Evolutionary conservation across 2,797 vertebrate species (phyloP), one percentile per base, ranked within the genome.

Genomic region (Esox masquinongy): DNA sequence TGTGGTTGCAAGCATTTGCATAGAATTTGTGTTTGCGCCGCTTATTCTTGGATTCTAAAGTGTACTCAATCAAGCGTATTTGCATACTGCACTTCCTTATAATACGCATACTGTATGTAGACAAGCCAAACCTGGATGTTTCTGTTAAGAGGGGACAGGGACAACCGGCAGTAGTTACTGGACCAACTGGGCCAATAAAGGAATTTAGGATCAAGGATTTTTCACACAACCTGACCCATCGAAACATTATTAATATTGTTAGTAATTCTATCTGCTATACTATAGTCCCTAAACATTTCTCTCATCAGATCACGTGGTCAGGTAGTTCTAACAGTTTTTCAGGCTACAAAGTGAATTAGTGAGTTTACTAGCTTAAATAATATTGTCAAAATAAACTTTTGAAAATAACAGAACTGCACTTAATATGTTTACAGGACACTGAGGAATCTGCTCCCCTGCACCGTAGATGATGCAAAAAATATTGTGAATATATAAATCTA

Each of bases 21-120:
- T 67, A 34, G 5, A 24, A 51, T 66, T 74, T 74, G 24, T 66
- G 36, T 74, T 64, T 64, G 49, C 59, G 9, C 9, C 43, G 9
- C 43, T 64, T 53, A 14, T 68, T 51, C n/a, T 24, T 29, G 69
- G 47, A 71, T 71, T 19, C 11, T 61, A 5, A 73, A 53, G 59
- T 61, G 51, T 34, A 36, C 22, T 19, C 36, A 22, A 59, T 59
- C 70, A 22, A 51, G 12, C n/a, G 5, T 39, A 15, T 72, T 36
- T 61, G 12, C 34, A 61, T n/a, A 1, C 39, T 51, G n/a, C 1
- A 70, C 24, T 50, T 70, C 24, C 47, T 70, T 29, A 29, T 17
- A 70, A 15, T 31, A 24, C 29, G 24, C 17, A 31, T 4, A 14
- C 71, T 68, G 24, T 19, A 68, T 39, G 34, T n/a, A 43, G 67